Conservation (phyloP, 2,113 vertebrate genomes). For the Suricata suricatta region DNA sequence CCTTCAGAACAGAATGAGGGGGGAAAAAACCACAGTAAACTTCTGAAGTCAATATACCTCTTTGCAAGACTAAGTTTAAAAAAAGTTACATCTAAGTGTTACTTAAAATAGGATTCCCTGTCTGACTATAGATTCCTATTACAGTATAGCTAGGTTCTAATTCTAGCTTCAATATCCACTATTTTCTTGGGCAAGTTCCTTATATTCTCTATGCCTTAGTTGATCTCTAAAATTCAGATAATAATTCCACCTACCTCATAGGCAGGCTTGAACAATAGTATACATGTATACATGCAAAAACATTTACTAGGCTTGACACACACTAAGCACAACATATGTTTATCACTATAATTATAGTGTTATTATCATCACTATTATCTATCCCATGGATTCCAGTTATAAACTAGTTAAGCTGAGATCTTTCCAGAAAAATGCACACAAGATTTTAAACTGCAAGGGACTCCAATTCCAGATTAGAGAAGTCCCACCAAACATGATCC, state of each 20-base stretch:
- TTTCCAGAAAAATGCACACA: conserved; percentile 6
- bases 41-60: not conserved
- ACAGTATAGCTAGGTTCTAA: not conserved
- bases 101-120: not conserved
- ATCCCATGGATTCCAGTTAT: not conserved
- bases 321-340: not conserved
- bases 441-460: not conserved
- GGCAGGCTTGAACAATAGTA: not conserved
- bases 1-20: not conserved
- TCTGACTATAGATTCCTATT: not conserved
- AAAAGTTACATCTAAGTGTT: not conserved
- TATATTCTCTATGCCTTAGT: not conserved
- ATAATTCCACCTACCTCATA: not conserved
- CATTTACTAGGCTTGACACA: not conserved
- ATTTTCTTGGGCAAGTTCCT: not conserved
- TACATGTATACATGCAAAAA: not conserved
- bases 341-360: not conserved
- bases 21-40: not conserved
- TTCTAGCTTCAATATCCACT: not conserved
- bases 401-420: not conserved
- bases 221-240: conserved; percentile 9
- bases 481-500: not conserved
- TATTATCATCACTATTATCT: not conserved
- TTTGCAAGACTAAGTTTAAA: not conserved
- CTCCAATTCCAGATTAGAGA: not conserved